Conservation (phyloP, 2,113 vertebrate genomes). For the Gobius niger region DNA sequence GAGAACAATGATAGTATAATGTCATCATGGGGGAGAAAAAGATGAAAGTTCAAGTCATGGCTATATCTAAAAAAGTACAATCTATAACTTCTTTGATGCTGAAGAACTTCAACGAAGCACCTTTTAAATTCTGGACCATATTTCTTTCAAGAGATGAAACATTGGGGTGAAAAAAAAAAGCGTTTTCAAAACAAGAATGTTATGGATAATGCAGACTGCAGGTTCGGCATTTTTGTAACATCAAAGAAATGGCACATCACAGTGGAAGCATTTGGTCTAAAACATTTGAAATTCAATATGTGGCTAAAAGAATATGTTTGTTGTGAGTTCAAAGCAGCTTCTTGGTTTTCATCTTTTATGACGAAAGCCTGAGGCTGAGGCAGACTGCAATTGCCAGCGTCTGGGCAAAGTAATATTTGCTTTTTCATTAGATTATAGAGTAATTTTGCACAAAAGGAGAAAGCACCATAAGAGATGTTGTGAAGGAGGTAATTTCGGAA, state of each 20-base stretch:
- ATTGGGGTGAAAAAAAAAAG: too few species aligned
- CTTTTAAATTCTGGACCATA: neutral
- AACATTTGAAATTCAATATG: slow-evolving; percentile 18
- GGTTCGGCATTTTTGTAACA: slow-evolving; percentile 8
- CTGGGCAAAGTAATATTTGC: slow-evolving; percentile 49
- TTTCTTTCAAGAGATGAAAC: neutral
- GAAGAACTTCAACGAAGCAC: too few species aligned
- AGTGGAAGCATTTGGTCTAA: slow-evolving; percentile 9
- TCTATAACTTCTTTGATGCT: too few species aligned
- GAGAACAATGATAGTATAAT: too few species aligned
- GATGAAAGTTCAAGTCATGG: too few species aligned
- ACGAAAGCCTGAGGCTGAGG: slow-evolving; percentile 37
- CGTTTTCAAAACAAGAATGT: neutral
- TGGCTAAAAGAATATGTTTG: slow-evolving; percentile 14
- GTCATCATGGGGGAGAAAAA: too few species aligned
- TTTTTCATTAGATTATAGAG: slow-evolving; percentile 41
- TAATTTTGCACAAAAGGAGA: slow-evolving; percentile 40
- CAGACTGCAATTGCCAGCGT: slow-evolving; percentile 35
- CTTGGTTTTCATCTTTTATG: slow-evolving; percentile 39
- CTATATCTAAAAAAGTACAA: too few species aligned
- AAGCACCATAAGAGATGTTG: slow-evolving; percentile 30
- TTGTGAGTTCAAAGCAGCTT: slow-evolving; percentile 33
- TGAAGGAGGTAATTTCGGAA: slow-evolving; percentile 23
- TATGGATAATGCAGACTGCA: neutral
- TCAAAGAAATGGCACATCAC: slow-evolving; percentile 11